Conservation (phyloP, 1,140 invertebrate species). For the Drosophila baimaii region DNA sequence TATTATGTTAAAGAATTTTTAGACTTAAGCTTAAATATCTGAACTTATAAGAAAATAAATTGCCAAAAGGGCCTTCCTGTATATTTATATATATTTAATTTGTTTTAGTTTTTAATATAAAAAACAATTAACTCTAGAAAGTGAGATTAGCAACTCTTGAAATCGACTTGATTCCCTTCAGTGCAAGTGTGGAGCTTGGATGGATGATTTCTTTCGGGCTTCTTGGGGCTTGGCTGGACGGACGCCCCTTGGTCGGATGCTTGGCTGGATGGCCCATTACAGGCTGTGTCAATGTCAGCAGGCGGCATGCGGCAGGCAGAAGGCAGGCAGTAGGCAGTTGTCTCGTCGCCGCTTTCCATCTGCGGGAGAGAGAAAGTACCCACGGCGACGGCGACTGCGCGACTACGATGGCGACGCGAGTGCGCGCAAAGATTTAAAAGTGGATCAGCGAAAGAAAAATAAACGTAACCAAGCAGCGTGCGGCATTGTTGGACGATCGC, state of each 20-base stretch:
- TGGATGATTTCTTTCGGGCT: neutral
- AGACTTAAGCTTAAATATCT: neutral
- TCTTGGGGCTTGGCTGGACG: slow-evolving; percentile 11
- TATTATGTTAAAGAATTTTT: neutral
- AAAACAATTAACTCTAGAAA: no score
- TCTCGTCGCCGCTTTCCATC: slow-evolving; percentile 69
- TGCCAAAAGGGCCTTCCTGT: no score
- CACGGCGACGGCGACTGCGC: slow-evolving; percentile 39
- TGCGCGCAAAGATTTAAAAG: slow-evolving; percentile 77
- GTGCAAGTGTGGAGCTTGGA: neutral
- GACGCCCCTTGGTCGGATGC: slow-evolving; percentile 1
- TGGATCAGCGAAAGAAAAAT: slow-evolving; percentile 78
- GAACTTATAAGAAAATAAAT: no score
- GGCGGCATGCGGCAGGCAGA: slow-evolving; percentile 22
- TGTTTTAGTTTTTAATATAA: neutral
- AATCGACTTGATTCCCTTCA: neutral
- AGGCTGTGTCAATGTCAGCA: slow-evolving; percentile 53
- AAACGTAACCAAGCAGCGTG: slow-evolving; percentile 79
- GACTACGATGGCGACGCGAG: slow-evolving; percentile 37
- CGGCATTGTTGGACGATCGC: slow-evolving; percentile 61
- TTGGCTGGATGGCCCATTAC: slow-evolving; percentile 31
- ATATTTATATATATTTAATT: no score
- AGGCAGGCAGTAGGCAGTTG: slow-evolving; percentile 34
- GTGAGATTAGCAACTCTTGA: neutral
- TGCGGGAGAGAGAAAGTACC: slow-evolving; percentile 73